Evolutionary conservation across 2,113 vertebrate genomes (phyloP).

Genomic region (Phalacrocorax pelagicus): DNA sequence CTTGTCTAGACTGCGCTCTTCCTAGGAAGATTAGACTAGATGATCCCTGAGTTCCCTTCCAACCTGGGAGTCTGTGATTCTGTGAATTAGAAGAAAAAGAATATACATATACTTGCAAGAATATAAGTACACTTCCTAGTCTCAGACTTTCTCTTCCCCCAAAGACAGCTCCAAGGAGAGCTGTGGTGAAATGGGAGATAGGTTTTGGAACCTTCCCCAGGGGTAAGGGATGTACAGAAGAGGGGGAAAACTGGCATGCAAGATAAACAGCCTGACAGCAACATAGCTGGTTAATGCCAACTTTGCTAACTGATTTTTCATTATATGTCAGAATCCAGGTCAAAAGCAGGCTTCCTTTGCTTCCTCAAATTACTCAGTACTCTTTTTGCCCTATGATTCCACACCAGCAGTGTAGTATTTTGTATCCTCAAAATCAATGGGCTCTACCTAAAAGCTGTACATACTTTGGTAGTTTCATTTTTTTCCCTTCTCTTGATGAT

Average conservation of each 20-base stretch:
- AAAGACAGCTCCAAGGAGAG: background rate
- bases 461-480: background rate
- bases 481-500: slow-evolving; percentile 1
- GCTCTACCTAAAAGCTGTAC: background rate
- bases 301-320: background rate
- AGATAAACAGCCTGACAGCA: background rate
- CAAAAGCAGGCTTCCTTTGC: background rate
- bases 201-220: background rate
- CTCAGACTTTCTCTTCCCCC: background rate
- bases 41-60: no score
- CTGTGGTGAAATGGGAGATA: background rate
- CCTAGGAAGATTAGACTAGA: no score
- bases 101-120: background rate
- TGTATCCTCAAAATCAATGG: background rate
- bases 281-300: background rate
- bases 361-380: background rate
- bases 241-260: rapidly evolving
- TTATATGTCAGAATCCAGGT: background rate
- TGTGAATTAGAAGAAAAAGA: background rate
- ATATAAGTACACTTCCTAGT: background rate
- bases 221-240: background rate
- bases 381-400: background rate
- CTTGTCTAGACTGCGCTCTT: no score
- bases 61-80: no score
- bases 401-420: background rate